A percentile compares a stretch with the other conserved stretches of the same genome.
These are phyloP conservation scores for Villa cingulata DNA, from an alignment of 2,888 invertebrate genomes.

Conservation along the genomic window DNA sequence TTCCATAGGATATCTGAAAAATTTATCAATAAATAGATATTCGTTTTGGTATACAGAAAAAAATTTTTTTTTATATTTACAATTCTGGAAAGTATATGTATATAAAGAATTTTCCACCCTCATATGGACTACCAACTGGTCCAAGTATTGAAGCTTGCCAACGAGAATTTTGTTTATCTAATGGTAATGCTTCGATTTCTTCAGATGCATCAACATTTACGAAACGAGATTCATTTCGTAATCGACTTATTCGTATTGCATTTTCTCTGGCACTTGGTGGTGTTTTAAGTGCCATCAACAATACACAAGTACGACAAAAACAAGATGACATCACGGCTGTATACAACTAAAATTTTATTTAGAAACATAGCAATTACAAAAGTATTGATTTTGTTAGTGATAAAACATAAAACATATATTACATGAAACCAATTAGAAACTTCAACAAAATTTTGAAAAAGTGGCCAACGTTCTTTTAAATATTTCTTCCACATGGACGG, in stretches of 20 bases:
- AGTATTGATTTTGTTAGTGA: not conserved
- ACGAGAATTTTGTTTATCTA: slow-evolving; percentile 42
- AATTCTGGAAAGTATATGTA: slow-evolving; percentile 78
- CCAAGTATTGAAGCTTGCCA: slow-evolving; percentile 92
- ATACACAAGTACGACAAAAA: slow-evolving; percentile 75
- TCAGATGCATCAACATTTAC: slow-evolving; percentile 33
- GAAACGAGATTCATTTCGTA: slow-evolving; percentile 55
- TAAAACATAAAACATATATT: slow-evolving; percentile 10
- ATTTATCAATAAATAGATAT: too few relatives aligned
- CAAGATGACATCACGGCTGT: slow-evolving; percentile 58
- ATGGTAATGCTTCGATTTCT: slow-evolving; percentile 35
- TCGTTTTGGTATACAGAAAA: too few relatives aligned
- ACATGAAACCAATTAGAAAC: slow-evolving; percentile 70
- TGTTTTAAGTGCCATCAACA: slow-evolving; percentile 66
- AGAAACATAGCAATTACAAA: slow-evolving; percentile 14
- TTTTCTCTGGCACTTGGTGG: slow-evolving; percentile 56
- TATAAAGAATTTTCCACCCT: slow-evolving; percentile 83
- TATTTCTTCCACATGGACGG: slow-evolving; percentile 69
- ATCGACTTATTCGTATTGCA: slow-evolving; percentile 66
- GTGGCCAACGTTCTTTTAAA: slow-evolving; percentile 68
- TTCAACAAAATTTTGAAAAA: slow-evolving; percentile 59
- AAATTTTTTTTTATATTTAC: slow-evolving; percentile 33
- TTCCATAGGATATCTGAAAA: slow-evolving; percentile 67
- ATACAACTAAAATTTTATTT: slow-evolving; percentile 40
- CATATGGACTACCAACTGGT: slow-evolving; percentile 84